phyloP scores from a whole-genome alignment of 2,797 vertebrate genomes.

The Myotis vivesi region DNA sequence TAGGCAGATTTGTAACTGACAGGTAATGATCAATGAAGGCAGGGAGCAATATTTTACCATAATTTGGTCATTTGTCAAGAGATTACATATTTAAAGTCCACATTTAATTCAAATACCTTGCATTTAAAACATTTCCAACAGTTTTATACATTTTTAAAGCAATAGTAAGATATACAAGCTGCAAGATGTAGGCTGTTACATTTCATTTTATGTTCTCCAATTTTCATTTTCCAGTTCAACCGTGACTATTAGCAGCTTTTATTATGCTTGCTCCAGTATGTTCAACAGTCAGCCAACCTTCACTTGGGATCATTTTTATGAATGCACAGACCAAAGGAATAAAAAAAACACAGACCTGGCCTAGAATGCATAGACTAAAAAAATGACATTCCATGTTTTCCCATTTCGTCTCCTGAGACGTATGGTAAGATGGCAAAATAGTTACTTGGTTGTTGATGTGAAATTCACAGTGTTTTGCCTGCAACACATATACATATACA shows the following conservation, averaged over 20 bases:
- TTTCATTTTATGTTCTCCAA: constrained; percentile 52
- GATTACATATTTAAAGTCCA: constrained; percentile 80
- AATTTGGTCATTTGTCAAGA: constrained; percentile 77
- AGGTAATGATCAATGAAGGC: constrained; percentile 72
- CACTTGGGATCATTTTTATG: constrained; percentile 72
- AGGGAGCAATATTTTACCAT: constrained; percentile 80
- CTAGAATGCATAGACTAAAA: constrained; percentile 83
- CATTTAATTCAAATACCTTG: constrained; percentile 79
- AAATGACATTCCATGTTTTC: constrained; percentile 79
- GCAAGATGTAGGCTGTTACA: constrained; percentile 80
- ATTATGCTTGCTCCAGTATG: constrained; percentile 63
- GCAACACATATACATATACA: constrained; percentile 75
- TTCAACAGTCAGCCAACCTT: constrained; percentile 68
- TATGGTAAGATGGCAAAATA: constrained; percentile 84
- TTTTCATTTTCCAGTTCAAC: constrained; percentile 36
- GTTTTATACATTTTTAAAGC: constrained; percentile 80
- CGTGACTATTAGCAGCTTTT: constrained; percentile 75
- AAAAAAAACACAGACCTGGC: constrained; percentile 81
- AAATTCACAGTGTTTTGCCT: constrained; percentile 87
- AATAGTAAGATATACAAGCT: constrained; percentile 81
- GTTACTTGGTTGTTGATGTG: constrained; percentile 84
- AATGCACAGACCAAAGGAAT: constrained; percentile 74
- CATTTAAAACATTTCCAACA: constrained; percentile 84
- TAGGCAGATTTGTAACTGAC: constrained; percentile 79
- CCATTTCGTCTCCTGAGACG: constrained; percentile 84